These are phyloP conservation scores for Rhombomys opimus DNA, from an alignment of 2,113 vertebrate genomes.

Conservation along the genomic window DNA sequence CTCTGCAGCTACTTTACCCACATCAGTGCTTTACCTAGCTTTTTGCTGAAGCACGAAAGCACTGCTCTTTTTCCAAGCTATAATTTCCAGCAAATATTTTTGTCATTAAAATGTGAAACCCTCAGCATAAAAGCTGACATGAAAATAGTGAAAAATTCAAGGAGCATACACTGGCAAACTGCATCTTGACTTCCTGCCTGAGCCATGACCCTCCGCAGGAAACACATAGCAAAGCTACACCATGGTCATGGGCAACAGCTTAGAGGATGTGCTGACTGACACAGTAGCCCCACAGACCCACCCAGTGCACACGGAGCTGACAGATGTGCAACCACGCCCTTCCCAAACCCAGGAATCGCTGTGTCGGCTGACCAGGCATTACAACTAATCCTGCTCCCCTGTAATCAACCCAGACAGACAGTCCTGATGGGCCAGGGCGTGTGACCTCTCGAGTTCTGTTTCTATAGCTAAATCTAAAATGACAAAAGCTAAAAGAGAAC, in stretches of 20 bases:
- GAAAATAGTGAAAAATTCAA: constrained; percentile 79
- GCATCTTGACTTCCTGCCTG: constrained; percentile 8
- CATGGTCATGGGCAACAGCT: background rate
- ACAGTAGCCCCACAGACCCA: background rate
- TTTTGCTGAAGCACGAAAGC: constrained; percentile 78
- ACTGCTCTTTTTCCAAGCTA: constrained; percentile 77
- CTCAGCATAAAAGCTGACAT: constrained; percentile 79
- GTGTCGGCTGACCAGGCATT: background rate
- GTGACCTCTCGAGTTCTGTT: background rate
- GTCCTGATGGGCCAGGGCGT: background rate
- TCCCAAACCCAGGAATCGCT: background rate
- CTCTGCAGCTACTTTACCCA: constrained; percentile 85
- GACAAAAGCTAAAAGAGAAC: background rate
- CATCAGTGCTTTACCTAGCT: constrained; percentile 79
- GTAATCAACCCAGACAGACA: background rate
- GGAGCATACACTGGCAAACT: constrained; percentile 64
- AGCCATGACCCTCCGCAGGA: background rate
- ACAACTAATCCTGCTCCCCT: background rate
- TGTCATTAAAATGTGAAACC: constrained; percentile 81
- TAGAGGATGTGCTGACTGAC: background rate
- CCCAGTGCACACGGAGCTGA: background rate
- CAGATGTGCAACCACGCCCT: constrained; percentile 32
- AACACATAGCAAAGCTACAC: background rate
- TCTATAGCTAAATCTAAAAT: constrained; percentile 25
- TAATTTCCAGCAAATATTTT: constrained; percentile 81